Evolutionary conservation across 2,797 vertebrate genomes (phyloP).

Genomic region (Synaphobranchus kaupii): DNA sequence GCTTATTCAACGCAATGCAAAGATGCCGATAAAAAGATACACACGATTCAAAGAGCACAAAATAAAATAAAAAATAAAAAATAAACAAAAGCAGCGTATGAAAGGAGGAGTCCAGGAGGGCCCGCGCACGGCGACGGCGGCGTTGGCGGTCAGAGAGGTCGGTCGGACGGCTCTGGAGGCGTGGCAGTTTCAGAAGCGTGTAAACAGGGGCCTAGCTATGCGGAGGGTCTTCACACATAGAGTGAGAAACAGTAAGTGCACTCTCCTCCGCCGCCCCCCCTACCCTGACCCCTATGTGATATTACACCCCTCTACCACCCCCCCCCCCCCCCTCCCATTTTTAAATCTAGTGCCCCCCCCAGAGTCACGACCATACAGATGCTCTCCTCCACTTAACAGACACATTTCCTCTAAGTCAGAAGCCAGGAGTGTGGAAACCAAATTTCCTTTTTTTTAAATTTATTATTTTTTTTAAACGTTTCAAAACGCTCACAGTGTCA

Average conservation of each 20-base stretch:
- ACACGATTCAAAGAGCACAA: conserved; percentile 15
- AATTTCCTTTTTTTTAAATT: conserved; percentile 33
- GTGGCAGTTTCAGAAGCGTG: conserved; percentile 49
- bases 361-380: neutral
- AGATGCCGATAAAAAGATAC: neutral
- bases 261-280: neutral
- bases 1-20: conserved; percentile 64
- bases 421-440: conserved; percentile 46
- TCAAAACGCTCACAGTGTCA: conserved; percentile 69
- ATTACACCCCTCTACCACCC: neutral
- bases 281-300: neutral
- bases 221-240: conserved; percentile 43
- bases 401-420: conserved; percentile 51
- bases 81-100: neutral
- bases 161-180: conserved; percentile 38
- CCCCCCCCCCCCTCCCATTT: neutral
- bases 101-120: conserved; percentile 1
- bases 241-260: conserved; percentile 29
- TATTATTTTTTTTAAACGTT: too few relatives aligned
- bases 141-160: conserved; percentile 32
- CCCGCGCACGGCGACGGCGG: conserved; percentile 6
- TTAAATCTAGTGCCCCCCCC: neutral
- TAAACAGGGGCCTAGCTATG: conserved; percentile 74
- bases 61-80: conserved; percentile 16
- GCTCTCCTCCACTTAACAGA: neutral